Percentiles rank a stretch among this genome's conserved stretches.
These are phyloP conservation scores for Geococcyx californianus DNA, from an alignment of 2,113 vertebrate genomes.

Conservation along the genomic window DNA sequence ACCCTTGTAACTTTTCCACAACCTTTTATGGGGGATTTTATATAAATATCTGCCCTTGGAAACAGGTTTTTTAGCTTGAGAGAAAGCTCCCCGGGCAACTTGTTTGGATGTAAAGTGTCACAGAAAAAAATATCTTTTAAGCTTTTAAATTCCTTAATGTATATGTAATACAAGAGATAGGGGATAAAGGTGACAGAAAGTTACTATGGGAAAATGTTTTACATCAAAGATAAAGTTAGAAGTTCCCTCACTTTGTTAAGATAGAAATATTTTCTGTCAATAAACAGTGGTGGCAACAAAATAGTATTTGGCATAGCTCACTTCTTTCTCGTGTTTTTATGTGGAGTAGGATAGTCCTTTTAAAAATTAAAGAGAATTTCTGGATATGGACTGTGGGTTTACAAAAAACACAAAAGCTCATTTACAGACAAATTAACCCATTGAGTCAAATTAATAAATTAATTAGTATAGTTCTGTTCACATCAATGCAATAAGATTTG, in stretches of 20 bases:
- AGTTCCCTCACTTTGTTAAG: slow-evolving; percentile 4
- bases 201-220: slow-evolving; percentile 56
- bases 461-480: not conserved
- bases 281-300: slow-evolving; percentile 31
- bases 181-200: slow-evolving; percentile 46
- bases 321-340: slow-evolving; percentile 9
- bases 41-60: slow-evolving; percentile 36
- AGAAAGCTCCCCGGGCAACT: slow-evolving; percentile 10
- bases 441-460: not conserved
- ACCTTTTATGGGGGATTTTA: slow-evolving; percentile 37
- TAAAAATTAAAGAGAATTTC: not conserved
- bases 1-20: slow-evolving; percentile 6
- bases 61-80: slow-evolving; percentile 14
- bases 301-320: slow-evolving; percentile 1
- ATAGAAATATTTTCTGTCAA: slow-evolving; percentile 52
- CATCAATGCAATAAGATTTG: not conserved
- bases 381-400: not conserved
- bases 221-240: slow-evolving; percentile 42
- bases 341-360: not conserved
- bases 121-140: slow-evolving; percentile 24
- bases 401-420: not conserved
- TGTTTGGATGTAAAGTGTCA: slow-evolving; percentile 18
- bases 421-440: not conserved
- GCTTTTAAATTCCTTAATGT: slow-evolving; percentile 31
- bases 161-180: slow-evolving; percentile 2